Evolutionary conservation across 2,113 vertebrate genomes (phyloP).

Genomic region (Sceloporus tristichus): DNA sequence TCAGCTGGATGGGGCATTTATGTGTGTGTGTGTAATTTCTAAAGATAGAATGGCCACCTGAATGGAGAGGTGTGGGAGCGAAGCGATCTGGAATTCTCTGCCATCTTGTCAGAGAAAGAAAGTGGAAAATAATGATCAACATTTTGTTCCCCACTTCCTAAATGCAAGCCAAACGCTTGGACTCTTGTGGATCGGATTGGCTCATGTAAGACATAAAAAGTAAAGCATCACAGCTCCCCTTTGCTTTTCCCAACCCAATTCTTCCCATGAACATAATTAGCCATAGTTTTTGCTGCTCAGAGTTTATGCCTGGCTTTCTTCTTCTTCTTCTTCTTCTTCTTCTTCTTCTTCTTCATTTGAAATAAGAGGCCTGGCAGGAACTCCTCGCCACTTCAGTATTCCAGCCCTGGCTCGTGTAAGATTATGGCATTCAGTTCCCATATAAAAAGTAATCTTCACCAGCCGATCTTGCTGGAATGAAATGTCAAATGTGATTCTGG

Average conservation of each 20-base stretch:
- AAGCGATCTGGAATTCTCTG: constrained; percentile 67
- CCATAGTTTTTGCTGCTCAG: neutral
- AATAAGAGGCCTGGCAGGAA: constrained; percentile 39
- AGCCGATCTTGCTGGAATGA: constrained; percentile 69
- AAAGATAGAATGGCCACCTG: constrained; percentile 54
- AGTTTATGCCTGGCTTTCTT: constrained; percentile 1
- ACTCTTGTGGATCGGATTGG: constrained; percentile 58
- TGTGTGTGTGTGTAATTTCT: constrained; percentile 58
- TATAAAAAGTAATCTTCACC: constrained; percentile 64
- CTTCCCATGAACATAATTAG: constrained; percentile 29
- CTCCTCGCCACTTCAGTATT: constrained; percentile 52
- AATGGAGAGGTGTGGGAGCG: neutral
- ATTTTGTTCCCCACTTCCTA: constrained; percentile 54
- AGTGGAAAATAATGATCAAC: constrained; percentile 51
- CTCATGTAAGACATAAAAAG: constrained; percentile 65
- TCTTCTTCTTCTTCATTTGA: neutral
- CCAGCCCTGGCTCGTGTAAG: constrained; percentile 51
- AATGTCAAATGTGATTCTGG: constrained; percentile 55
- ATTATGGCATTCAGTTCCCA: constrained; percentile 81
- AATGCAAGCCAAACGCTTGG: constrained; percentile 59
- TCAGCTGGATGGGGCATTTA: constrained; percentile 52
- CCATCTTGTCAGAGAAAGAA: constrained; percentile 62
- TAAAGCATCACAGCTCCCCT: constrained; percentile 55
- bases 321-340: neutral
- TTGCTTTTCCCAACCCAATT: constrained; percentile 42